phyloP scores from a whole-genome alignment of 2,888 invertebrate species.

The Gisinianus flammeolus region DNA sequence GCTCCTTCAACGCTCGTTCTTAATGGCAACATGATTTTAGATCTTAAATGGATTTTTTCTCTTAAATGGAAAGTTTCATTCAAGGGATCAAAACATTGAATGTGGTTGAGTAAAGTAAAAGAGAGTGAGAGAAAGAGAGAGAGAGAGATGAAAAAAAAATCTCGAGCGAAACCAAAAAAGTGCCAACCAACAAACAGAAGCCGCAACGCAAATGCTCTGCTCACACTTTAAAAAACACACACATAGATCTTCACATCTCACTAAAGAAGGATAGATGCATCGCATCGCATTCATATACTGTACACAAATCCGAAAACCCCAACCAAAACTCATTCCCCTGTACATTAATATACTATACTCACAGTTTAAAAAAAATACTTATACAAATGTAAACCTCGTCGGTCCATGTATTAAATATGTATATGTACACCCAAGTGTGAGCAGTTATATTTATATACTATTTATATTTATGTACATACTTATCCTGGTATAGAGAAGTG shows the following conservation, averaged over 20 bases:
- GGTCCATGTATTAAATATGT: too few relatives aligned
- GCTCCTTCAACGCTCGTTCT: slow-evolving; percentile 15
- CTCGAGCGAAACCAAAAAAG: slow-evolving; percentile 4
- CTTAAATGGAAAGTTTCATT: slow-evolving; percentile 38
- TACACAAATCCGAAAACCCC: not conserved
- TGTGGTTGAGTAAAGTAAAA: not conserved
- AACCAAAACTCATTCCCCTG: not conserved
- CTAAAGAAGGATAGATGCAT: too few relatives aligned
- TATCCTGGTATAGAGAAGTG: too few relatives aligned
- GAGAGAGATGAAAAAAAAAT: slow-evolving; percentile 10
- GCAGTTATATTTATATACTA: too few relatives aligned
- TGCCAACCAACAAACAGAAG: not conserved
- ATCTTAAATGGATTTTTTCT: slow-evolving; percentile 42
- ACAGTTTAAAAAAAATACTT: too few relatives aligned
- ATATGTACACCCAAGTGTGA: too few relatives aligned
- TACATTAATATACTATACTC: too few relatives aligned
- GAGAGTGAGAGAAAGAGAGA: not conserved
- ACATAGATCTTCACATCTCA: slow-evolving; percentile 4
- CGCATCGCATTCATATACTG: too few relatives aligned
- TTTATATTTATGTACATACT: too few relatives aligned
- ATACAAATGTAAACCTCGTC: too few relatives aligned
- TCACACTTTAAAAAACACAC: slow-evolving; percentile 15
- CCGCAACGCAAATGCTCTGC: not conserved
- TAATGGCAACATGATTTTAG: slow-evolving; percentile 40
- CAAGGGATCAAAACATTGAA: slow-evolving; percentile 31